These are phyloP conservation scores for Epizoanthus fatuus DNA, from an alignment of 92 coral and sea anemone genomes.

Conservation along the genomic window DNA sequence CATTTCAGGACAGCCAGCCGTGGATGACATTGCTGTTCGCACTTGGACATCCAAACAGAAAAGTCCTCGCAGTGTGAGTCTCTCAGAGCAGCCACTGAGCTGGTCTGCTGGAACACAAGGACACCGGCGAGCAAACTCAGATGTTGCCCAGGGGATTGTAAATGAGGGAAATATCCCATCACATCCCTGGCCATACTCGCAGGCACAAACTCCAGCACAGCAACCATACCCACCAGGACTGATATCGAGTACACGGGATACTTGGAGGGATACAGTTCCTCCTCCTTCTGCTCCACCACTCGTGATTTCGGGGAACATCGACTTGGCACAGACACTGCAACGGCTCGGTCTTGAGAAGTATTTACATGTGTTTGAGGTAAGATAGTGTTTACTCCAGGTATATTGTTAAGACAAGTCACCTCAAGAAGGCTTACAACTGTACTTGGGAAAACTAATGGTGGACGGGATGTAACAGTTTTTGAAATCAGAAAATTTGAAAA, in stretches of 20 bases:
- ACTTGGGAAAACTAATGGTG: too few relatives aligned
- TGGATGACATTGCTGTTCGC: slow-evolving; percentile 94
- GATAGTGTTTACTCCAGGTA: neutral
- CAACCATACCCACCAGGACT: slow-evolving; percentile 74
- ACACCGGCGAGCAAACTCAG: slow-evolving; percentile 83
- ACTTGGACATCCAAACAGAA: slow-evolving; percentile 91
- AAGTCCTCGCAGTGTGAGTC: slow-evolving; percentile 91
- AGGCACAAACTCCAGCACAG: slow-evolving; percentile 71
- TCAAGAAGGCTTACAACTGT: too few relatives aligned
- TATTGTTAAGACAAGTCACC: too few relatives aligned
- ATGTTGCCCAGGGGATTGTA: slow-evolving; percentile 67
- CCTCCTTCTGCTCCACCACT: neutral
- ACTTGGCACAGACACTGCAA: slow-evolving; percentile 79
- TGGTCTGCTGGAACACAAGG: slow-evolving; percentile 78
- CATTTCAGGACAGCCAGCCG: slow-evolving; percentile 83
- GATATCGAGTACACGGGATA: slow-evolving; percentile 65
- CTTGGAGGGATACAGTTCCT: slow-evolving; percentile 80
- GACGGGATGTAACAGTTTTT: too few relatives aligned
- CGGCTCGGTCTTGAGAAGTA: slow-evolving; percentile 89
- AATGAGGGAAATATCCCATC: slow-evolving; percentile 71
- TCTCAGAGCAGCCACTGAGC: slow-evolving; percentile 79
- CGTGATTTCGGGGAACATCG: slow-evolving; percentile 55
- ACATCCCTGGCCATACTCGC: slow-evolving; percentile 81
- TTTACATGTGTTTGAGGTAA: slow-evolving; percentile 88
- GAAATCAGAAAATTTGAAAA: too few relatives aligned